Evolutionary conservation across 2,797 vertebrate species (phyloP).

Genomic region (Dallia pectoralis): DNA sequence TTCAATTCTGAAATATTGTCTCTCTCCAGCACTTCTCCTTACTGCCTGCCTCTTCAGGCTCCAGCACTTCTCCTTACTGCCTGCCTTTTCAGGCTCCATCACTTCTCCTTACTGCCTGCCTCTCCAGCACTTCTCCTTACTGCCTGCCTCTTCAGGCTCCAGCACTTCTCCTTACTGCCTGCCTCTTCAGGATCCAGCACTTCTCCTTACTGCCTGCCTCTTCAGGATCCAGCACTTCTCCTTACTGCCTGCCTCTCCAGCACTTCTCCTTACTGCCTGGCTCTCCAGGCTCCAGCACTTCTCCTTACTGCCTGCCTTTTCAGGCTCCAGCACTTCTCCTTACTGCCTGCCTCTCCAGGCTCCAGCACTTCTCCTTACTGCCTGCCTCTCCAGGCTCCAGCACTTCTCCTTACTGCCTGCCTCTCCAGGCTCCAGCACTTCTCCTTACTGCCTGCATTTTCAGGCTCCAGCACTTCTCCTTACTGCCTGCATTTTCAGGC

Average conservation of each 20-base stretch:
- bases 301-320: conserved; percentile 25
- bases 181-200: conserved; percentile 29
- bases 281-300: conserved; percentile 29
- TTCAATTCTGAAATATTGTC: not conserved
- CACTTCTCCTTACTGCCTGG: conserved; percentile 21
- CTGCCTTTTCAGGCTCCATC: conserved; percentile 31
- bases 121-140: conserved; percentile 14
- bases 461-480: conserved; percentile 26
- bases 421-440: conserved; percentile 29
- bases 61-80: conserved; percentile 20
- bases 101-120: too few species aligned
- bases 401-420: conserved; percentile 21
- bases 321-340: conserved; percentile 26
- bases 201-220: conserved; percentile 20
- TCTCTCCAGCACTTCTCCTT: conserved; percentile 16
- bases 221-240: conserved; percentile 30
- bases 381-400: conserved; percentile 32
- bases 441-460: conserved; percentile 25
- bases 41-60: conserved; percentile 32
- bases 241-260: conserved; percentile 27
- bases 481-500: conserved; percentile 30
- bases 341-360: conserved; percentile 30
- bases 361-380: conserved; percentile 19
- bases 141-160: conserved; percentile 33
- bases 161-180: conserved; percentile 23